Evolutionary conservation across 2,113 vertebrate genomes (phyloP).

Genomic region (Athene noctua): DNA sequence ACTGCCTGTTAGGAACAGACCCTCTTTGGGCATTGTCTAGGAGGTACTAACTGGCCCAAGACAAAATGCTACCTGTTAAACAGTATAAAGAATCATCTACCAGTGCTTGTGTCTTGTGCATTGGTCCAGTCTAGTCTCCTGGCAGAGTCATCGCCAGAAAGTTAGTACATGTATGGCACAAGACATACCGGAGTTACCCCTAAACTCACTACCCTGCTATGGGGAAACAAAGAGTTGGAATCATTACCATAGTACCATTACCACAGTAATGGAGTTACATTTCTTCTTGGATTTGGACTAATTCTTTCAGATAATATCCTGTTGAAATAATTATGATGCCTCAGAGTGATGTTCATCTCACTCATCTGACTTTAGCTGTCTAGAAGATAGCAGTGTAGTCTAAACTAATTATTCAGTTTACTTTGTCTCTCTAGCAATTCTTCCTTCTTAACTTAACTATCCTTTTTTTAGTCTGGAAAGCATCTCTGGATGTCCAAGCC

Average conservation of each 20-base stretch:
- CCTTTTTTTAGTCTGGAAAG: background rate
- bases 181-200: background rate
- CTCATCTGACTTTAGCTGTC: background rate
- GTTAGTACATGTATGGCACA: background rate
- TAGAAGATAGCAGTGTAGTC: background rate
- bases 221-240: background rate
- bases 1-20: background rate
- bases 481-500: background rate
- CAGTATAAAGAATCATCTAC: background rate
- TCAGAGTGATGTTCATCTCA: background rate
- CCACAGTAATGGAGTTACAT: background rate
- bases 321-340: background rate
- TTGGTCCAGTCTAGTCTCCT: background rate
- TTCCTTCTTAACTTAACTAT: background rate
- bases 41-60: background rate
- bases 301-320: background rate
- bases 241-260: rapidly evolving
- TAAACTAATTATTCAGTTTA: background rate
- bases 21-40: background rate
- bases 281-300: background rate
- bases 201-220: background rate
- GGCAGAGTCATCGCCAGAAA: background rate
- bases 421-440: background rate
- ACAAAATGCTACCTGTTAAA: background rate
- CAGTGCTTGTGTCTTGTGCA: background rate